Base-by-base conservation (phyloP, 2,888 invertebrate species). In the Thereva unica region DNA sequence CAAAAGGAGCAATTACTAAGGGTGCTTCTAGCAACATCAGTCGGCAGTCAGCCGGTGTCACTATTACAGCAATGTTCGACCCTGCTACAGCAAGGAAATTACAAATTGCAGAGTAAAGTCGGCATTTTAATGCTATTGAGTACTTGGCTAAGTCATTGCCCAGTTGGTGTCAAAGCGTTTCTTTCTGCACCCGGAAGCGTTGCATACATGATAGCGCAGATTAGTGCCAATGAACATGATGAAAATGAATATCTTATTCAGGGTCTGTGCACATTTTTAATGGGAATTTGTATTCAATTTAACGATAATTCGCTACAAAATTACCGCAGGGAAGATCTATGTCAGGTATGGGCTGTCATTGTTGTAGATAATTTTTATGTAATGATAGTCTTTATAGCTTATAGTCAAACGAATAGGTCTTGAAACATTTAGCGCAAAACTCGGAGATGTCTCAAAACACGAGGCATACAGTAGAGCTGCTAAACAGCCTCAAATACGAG, bases 401-500 rank as follows among this genome's bases (percentile, higher is more conserved):
- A 87, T 98, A 47, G 89, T 92, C 68, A 92, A 93, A 76, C 85
- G 98, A 70, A 92, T 99, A 68, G 97, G 95, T 5, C 83, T 92
- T 72, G 98, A 99, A 78, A 88, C 88, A 57, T 93, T 95, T 78
- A 86, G 90, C 67, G 89, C 93, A 70, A 93, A 93, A 75, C 83
- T 99, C 67, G 87, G 89, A 61, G 92, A 93, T 72, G 90, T 98
- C 65, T 87, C 92, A 0, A 88, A 91, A 61, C 93, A 94, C 77
- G 98, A 98, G 82, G 85, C 89, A 49, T 99, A 97, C 82, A 92
- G 91, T 66, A 87, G 89, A 75, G 95, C 97, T 10, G 89, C 94
- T 23, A 97, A 98, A 78, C 93, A 93, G 75, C 96, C 98, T 0
- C 96, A 97, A 80, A 86, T 93, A 40, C 85, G 89, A 52, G 91